Evolutionary conservation across 2,113 vertebrate genomes (phyloP), one percentile per base, ranked within the genome.

Genomic region (Brachyistius frenatus): DNA sequence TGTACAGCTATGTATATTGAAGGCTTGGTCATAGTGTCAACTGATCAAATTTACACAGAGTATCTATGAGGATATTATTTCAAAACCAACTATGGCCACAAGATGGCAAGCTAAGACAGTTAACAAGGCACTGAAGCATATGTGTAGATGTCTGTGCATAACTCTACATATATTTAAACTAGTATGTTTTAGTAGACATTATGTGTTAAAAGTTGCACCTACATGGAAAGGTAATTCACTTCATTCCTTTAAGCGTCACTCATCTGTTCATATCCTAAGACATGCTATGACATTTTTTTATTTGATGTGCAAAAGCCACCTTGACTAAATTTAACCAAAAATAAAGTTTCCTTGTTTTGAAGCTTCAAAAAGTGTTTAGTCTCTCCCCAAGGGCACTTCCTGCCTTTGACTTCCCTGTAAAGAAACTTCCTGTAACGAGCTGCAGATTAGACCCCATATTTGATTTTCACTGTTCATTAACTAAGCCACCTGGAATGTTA

Each of bases 401-500:
- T 93, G 85, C 88, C 86, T 87, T 81, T 90, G 93, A 93, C 89
- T 93, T 93, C 89, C 91, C 91, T 91, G 93, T 93, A 93, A 94
- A 91, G 91, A 94, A 94, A 95, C 89, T 93, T 91, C 81, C 90
- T 88, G 91, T 94, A 94, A 94, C 91, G 91, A 94, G 93, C 93
- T 92, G 91, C 91, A 94, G 94, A 95, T 94, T 95, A 93, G 81
- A 86, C 87, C 89, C 90, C 94, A 95, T 94, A 94, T 94, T 95
- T 95, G 93, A 92, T 94, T 95, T 95, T 94, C 94, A 95, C 94
- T 95, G 93, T 94, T 95, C 94, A 95, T 95, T 95, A 95, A 94
- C 92, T 92, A 90, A 94, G 95, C 94, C 94, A 95, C 94, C 95
- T 95, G 94, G 94, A 95, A 94, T 93, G 93, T 91, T 94, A 94